phyloP scores from a whole-genome alignment of 2,113 vertebrate species.

The Zapornia atra region DNA sequence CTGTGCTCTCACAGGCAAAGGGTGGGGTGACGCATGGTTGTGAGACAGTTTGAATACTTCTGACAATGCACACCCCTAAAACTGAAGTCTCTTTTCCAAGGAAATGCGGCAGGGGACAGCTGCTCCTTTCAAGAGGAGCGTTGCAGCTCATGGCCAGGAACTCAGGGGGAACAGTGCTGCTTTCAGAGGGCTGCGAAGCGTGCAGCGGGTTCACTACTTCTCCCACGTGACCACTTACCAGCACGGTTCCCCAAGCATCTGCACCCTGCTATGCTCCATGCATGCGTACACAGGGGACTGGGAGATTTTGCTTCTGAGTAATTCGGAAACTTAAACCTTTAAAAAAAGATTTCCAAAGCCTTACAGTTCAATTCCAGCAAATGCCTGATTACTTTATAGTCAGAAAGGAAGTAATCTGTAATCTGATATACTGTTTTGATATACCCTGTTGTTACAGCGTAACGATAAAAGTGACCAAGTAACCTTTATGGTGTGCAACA shows the following conservation, averaged over 20 bases:
- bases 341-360: background rate
- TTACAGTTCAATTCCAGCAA: background rate
- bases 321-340: background rate
- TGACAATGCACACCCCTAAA: background rate
- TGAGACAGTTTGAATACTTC: background rate
- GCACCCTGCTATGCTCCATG: background rate
- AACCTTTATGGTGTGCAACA: constrained; percentile 6
- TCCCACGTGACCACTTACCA: background rate
- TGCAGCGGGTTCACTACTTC: background rate
- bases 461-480: constrained; percentile 1
- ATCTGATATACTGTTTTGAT: background rate
- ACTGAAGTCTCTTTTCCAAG: background rate
- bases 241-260: background rate
- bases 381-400: background rate
- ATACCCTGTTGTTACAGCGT: background rate
- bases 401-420: background rate
- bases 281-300: background rate
- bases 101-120: background rate
- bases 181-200: background rate
- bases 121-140: background rate
- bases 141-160: rapidly evolving
- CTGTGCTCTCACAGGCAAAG: background rate
- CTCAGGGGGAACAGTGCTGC: background rate
- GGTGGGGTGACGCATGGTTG: rapidly evolving
- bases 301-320: background rate